phyloP scores from a whole-genome alignment of 35 echinoderm and acorn worm species.

The Patiria miniata region DNA sequence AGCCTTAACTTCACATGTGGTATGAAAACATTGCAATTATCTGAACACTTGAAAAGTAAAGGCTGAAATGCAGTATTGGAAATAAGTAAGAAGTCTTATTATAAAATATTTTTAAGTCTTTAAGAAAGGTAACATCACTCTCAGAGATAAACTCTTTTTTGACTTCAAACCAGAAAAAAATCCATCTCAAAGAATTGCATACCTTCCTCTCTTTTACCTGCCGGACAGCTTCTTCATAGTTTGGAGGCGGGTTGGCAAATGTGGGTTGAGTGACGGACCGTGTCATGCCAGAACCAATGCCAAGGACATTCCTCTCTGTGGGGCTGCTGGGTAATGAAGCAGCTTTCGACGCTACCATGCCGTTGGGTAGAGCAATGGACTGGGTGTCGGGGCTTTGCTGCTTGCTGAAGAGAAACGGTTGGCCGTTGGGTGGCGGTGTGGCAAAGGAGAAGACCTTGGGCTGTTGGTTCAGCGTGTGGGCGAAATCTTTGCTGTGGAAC shows the following conservation, averaged over 20 bases:
- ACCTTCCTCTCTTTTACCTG: constrained; percentile 86
- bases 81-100: too few relatives aligned
- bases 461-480: constrained; percentile 62
- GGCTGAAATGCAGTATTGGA: too few relatives aligned
- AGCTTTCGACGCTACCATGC: constrained; percentile 69
- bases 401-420: constrained; percentile 78
- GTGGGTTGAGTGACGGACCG: constrained; percentile 66
- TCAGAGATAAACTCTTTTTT: too few relatives aligned
- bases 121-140: too few relatives aligned
- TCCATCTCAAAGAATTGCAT: neutral
- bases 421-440: constrained; percentile 72
- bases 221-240: constrained; percentile 92
- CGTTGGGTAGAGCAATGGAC: constrained; percentile 56
- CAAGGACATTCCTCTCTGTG: constrained; percentile 53
- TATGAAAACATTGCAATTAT: too few relatives aligned
- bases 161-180: too few relatives aligned
- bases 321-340: constrained; percentile 89
- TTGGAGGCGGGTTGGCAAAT: constrained; percentile 85
- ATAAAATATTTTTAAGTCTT: too few relatives aligned
- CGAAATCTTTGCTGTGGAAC: constrained; percentile 79
- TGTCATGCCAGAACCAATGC: constrained; percentile 45
- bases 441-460: constrained; percentile 83
- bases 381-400: constrained; percentile 38
- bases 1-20: too few relatives aligned
- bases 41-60: too few relatives aligned